Evolutionary conservation across 1,140 invertebrate genomes (phyloP), one percentile per base, ranked within the genome.

Genomic region (Papilio glaucus): DNA sequence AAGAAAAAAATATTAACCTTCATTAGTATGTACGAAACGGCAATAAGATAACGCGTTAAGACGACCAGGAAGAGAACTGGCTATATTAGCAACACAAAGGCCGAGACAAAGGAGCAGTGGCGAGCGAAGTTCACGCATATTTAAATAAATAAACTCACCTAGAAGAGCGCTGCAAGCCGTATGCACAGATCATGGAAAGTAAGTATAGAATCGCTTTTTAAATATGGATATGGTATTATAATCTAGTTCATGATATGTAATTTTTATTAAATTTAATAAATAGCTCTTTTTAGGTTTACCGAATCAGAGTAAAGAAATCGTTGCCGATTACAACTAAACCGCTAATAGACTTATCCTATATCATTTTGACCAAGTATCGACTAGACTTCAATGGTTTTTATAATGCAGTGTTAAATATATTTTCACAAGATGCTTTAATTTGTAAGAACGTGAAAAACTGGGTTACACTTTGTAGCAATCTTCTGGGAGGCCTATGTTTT

Each of bases 141-240:
- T 90, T 90, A 88, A 90, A 89, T 91, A 91, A 90, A 89, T 86
- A 91, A 84, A 89, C 85, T 84, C 82, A 83, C 77, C 82, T 89
- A 87, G 85, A 82, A 79, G 80, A 69, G 49, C 80, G 77, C 82
- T 78, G 72, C 68, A 77, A 79, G 79, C 67, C 79, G 83, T 86
- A 86, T 75, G 78, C 85, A 82, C 81, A 82, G 72, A 18, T 76
- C 77, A 76, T 75, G 67, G 49, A 42, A 74, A 57, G 41, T 73
- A 73, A 68, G 72, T 41, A 42, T 9, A 61, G 10, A 69, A 60
- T 24, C n/a, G n/a, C 21, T 15, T 24, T 15, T 42, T 33, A 38
- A 18, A 39, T 72, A 37, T 77, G 75, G 79, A 85, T 78, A 57
- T 37, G 81, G 78, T 29, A 78, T 61, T 10, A 24, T 42, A 45